These are phyloP conservation scores for Cyphomyrmex costatus DNA, from an alignment of 1,140 invertebrate species.

Conservation along the genomic window DNA sequence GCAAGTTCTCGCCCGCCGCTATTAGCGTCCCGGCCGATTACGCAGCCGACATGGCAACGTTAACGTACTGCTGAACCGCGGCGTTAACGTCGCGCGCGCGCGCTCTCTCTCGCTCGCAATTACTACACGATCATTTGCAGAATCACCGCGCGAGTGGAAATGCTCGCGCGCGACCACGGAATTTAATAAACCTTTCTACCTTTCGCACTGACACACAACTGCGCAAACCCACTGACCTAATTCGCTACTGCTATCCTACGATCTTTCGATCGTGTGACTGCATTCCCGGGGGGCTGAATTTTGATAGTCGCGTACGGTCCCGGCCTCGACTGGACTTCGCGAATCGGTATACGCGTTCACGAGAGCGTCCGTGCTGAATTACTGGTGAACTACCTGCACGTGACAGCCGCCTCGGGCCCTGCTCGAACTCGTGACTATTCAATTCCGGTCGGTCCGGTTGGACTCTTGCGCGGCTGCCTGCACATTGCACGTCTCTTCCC, in stretches of 20 bases:
- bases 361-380: slow-evolving; percentile 26
- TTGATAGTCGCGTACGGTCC: slow-evolving; percentile 36
- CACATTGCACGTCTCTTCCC: slow-evolving; percentile 45
- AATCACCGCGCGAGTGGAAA: slow-evolving; percentile 35
- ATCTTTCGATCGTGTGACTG: slow-evolving; percentile 6
- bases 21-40: slow-evolving; percentile 50
- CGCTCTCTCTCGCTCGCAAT: slow-evolving; percentile 11
- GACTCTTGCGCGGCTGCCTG: slow-evolving; percentile 64
- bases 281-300: slow-evolving; percentile 13
- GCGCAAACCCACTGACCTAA: slow-evolving; percentile 3
- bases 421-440: slow-evolving; percentile 68
- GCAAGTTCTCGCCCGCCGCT: slow-evolving; percentile 31
- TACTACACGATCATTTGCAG: slow-evolving; percentile 43
- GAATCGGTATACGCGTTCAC: slow-evolving; percentile 17
- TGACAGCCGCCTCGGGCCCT: slow-evolving; percentile 63
- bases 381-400: slow-evolving; percentile 57
- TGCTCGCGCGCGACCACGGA: slow-evolving; percentile 16
- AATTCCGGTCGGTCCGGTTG: slow-evolving; percentile 45
- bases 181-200: slow-evolving; percentile 57
- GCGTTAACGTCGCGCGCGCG: background rate
- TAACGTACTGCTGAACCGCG: slow-evolving; percentile 25
- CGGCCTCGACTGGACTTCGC: background rate
- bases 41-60: slow-evolving; percentile 37
- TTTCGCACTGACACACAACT: background rate
- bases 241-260: background rate